Evolutionary conservation across 1,140 invertebrate genomes (phyloP).

Genomic region (Cydia fagiglandana): DNA sequence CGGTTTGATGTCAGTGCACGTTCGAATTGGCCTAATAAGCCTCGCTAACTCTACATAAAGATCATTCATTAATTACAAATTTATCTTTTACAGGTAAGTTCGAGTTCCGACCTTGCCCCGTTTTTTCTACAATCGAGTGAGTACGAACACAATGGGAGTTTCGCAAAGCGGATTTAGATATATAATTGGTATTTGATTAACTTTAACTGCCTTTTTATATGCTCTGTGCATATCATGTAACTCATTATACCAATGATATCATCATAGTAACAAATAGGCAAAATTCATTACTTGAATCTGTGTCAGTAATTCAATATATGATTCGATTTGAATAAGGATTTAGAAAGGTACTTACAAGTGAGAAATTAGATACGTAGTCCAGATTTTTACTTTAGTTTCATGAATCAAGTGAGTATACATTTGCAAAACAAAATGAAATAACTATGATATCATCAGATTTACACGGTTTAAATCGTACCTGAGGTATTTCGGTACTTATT

Average conservation of each 20-base stretch:
- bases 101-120: slow-evolving; percentile 33
- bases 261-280: background rate
- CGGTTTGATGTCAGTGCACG: too few species aligned
- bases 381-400: too few species aligned
- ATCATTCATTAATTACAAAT: slow-evolving; percentile 25
- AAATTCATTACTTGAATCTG: too few species aligned
- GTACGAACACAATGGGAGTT: slow-evolving; percentile 19
- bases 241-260: background rate
- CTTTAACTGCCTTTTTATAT: slow-evolving; percentile 11
- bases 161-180: slow-evolving; percentile 16
- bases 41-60: background rate
- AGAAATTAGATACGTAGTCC: too few species aligned
- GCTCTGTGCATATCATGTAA: background rate
- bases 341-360: too few species aligned
- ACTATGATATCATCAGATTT: too few species aligned
- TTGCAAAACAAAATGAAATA: too few species aligned
- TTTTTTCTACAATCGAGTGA: slow-evolving; percentile 32
- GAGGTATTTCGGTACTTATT: too few species aligned
- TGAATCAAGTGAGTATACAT: too few species aligned
- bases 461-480: too few species aligned
- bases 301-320: too few species aligned
- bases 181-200: slow-evolving; percentile 18
- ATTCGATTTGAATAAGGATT: too few species aligned
- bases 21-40: background rate
- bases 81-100: slow-evolving; percentile 51